Base-by-base conservation (phyloP, 2,113 vertebrate genomes). In the Channa argus region DNA sequence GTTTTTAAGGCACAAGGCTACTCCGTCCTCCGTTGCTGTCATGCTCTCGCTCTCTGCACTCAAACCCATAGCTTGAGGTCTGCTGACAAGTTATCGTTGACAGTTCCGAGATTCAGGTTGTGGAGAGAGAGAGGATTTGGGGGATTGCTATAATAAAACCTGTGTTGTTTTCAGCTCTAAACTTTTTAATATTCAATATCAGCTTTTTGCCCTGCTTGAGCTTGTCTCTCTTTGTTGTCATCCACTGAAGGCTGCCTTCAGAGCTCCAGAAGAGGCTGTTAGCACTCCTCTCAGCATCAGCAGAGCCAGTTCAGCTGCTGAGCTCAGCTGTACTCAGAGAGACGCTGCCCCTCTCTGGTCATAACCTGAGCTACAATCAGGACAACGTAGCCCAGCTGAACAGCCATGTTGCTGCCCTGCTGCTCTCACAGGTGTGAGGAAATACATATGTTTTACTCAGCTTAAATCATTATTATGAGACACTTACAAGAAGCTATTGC, bases 291-390 rank as follows among this genome's bases (percentile, higher is more conserved):
- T 88, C 82, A 0, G 89, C 89, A 3, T 84, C 88, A 4, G 36
- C 33, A 2, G 92, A 93, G 86, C 91, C 88, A 65, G 71, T 90
- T n/a, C 91, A 92, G 82, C 88, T 92, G 69, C 70, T 93, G 74
- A 77, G 86, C 73, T 77, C 88, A 6, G 90, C 90, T 41, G 88
- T 93, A 59, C 91, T 93, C 56, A 91, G 87, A 51, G 91, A 92
- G 53, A 89, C 91, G 1, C 68, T 87, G 69, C 88, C 92, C 47
- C 74, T 54, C 44, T 7, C 69, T 85, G 92, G 65, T 5, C 64
- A 88, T 36, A 79, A 85, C 5, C 14, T 67, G 67, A 88, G 86
- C 68, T 86, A 79, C 87, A 77, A 0, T 47, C 76, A 88, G 47
- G 85, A 90, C 10, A 82, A 71, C 39, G 3, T 53, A 37, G 13